Conservation (phyloP, 2,113 vertebrate genomes). For the Porphyrio hochstetteri region DNA sequence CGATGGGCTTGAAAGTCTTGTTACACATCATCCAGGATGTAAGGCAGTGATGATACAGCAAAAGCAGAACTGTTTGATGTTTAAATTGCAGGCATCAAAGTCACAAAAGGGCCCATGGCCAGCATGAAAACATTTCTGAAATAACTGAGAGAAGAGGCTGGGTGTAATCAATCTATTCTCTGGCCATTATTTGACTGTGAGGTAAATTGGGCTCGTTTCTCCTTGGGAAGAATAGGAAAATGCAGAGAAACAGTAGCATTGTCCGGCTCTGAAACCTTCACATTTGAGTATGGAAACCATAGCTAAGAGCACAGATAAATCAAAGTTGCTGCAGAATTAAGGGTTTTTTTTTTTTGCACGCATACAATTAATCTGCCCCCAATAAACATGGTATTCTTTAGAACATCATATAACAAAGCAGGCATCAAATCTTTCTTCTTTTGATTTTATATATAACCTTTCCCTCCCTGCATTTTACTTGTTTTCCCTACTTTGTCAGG, state of each 20-base stretch:
- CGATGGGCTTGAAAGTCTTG: slow-evolving; percentile 32
- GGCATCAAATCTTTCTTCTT: neutral
- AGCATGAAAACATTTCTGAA: neutral
- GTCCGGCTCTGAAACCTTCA: neutral
- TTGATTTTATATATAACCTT: neutral
- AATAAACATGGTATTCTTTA: neutral
- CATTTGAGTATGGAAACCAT: neutral
- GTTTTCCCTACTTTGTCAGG: neutral
- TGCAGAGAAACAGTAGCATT: neutral
- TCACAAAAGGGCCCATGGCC: neutral
- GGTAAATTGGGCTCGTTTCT: neutral
- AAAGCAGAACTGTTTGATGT: slow-evolving; percentile 17
- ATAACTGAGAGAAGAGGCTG: neutral
- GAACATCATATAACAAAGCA: neutral
- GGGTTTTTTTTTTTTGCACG: neutral
- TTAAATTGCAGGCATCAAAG: slow-evolving; percentile 33
- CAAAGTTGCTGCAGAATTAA: neutral
- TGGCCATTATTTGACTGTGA: neutral
- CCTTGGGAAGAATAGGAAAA: neutral
- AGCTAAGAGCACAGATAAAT: neutral
- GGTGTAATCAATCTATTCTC: neutral
- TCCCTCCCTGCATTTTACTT: neutral
- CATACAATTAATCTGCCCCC: neutral
- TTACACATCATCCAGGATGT: neutral
- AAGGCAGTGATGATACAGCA: neutral